Evolutionary conservation across 2,797 vertebrate genomes (phyloP), one percentile per base, ranked within the genome.

Genomic region (Siniperca obscura): DNA sequence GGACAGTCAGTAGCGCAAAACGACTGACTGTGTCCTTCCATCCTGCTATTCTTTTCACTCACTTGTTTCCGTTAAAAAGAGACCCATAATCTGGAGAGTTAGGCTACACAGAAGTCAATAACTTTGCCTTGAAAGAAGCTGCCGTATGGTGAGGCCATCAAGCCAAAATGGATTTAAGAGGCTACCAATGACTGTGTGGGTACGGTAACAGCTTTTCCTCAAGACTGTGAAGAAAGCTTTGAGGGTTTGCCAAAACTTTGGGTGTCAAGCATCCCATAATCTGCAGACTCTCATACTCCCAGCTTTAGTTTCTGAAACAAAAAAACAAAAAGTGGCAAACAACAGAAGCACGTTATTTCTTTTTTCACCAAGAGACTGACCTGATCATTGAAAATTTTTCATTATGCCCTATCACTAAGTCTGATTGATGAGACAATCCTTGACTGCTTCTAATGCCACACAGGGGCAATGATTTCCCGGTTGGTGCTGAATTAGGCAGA

Each of bases 401-500:
- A 17, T 30, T 13, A 22, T 36, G 25, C 11, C 52, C 71, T 9
- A 56, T 87, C 76, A 59, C 52, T 25, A 56, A 57, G 30, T 60
- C n/a, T 38, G 36, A 72, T 67, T 76, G 25, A 82, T 56, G 77
- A 78, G 19, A 80, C 61, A 56, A 80, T 55, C 57, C 4, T 25
- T 22, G 70, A 60, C 74, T 44, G 1, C 17, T 34, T 64, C 50
- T 66, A 84, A 55, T 78, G 74, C 67, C 66, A 71, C 75, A 65
- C 36, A 38, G 40, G 46, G 72, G 66, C 84, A 81, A 48, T 7
- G 72, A 74, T 82, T 90, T 90, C 76, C 77, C 74, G 13, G 68
- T 70, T 73, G 85, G 74, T 73, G 75, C 85, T 81, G 89, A 87
- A 83, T 68, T 83, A 78, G 64, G 71, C 82, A 72, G 83, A 87